phyloP scores from a whole-genome alignment of 2,888 invertebrate genomes.

The Nomada lathburiana region DNA sequence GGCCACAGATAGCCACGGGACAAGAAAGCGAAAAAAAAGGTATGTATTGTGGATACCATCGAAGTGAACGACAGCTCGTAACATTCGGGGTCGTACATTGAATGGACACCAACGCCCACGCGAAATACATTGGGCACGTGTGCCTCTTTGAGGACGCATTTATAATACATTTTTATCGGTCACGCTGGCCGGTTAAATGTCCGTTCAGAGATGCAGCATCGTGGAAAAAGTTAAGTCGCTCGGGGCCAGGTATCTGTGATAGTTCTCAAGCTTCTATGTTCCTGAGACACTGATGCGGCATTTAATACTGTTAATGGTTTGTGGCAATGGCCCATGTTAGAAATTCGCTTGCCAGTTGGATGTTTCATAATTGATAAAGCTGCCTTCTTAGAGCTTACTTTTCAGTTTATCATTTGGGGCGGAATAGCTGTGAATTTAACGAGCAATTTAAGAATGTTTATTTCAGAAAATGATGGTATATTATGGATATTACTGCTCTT shows the following conservation, averaged over 20 bases:
- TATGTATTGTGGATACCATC: conserved; percentile 20
- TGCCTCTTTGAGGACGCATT: conserved; percentile 36
- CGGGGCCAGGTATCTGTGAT: background rate
- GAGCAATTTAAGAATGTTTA: too few relatives aligned
- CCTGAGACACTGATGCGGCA: background rate
- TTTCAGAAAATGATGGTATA: too few relatives aligned
- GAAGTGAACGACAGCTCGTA: conserved; percentile 50
- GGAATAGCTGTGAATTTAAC: too few relatives aligned
- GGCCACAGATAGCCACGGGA: conserved; percentile 14
- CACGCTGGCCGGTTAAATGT: conserved; percentile 16
- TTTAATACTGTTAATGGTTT: background rate
- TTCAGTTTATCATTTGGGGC: too few relatives aligned
- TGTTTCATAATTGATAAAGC: background rate
- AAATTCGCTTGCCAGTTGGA: background rate
- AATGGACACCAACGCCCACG: conserved; percentile 57
- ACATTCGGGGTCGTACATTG: conserved; percentile 45
- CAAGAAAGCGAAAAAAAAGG: conserved; percentile 28
- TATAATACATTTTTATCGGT: conserved; percentile 53
- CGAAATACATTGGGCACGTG: conserved; percentile 41
- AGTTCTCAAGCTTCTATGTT: background rate
- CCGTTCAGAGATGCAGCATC: conserved; percentile 45
- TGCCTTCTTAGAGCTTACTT: background rate
- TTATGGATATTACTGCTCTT: too few relatives aligned
- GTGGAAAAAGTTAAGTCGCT: conserved; percentile 13
- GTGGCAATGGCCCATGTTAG: background rate